A percentile compares a stretch with the other conserved stretches of the same genome.
Evolutionary conservation across 1,140 invertebrate genomes (phyloP).

Genomic region (Neodiprion pinetum): DNA sequence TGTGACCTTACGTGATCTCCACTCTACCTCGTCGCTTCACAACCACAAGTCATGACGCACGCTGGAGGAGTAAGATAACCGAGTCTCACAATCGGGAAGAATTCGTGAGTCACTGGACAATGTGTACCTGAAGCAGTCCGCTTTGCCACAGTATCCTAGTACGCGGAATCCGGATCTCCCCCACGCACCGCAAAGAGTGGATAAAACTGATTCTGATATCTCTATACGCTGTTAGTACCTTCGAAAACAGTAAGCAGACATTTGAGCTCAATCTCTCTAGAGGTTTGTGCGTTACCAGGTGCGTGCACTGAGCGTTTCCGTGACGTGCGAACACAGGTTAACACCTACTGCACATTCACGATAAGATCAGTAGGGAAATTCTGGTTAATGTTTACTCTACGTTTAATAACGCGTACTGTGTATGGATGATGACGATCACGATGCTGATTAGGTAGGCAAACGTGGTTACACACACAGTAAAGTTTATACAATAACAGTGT

Average conservation of each 20-base stretch:
- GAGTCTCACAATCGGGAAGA: neutral
- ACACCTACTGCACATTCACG: neutral
- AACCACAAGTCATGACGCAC: neutral
- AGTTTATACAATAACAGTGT: too few species aligned
- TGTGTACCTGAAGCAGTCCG: too few species aligned
- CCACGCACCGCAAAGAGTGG: neutral
- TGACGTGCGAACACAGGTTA: neutral
- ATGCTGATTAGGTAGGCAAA: too few species aligned
- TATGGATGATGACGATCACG: too few species aligned
- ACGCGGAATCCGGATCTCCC: neutral
- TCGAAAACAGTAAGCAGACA: too few species aligned
- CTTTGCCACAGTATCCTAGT: too few species aligned
- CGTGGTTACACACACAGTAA: too few species aligned
- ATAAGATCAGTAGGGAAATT: neutral
- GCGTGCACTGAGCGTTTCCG: neutral
- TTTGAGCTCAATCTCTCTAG: too few species aligned
- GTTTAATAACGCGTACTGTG: too few species aligned
- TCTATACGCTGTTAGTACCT: neutral
- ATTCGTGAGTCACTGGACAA: neutral
- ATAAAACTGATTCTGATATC: neutral
- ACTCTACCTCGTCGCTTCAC: neutral
- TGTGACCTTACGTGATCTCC: neutral
- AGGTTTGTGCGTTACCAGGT: neutral
- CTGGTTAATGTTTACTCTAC: too few species aligned
- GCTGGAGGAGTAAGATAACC: neutral